Percentiles rank a stretch among this genome's conserved stretches.
Evolutionary conservation across 1,140 invertebrate species (phyloP).

Genomic region (Brachionus plicatilis): DNA sequence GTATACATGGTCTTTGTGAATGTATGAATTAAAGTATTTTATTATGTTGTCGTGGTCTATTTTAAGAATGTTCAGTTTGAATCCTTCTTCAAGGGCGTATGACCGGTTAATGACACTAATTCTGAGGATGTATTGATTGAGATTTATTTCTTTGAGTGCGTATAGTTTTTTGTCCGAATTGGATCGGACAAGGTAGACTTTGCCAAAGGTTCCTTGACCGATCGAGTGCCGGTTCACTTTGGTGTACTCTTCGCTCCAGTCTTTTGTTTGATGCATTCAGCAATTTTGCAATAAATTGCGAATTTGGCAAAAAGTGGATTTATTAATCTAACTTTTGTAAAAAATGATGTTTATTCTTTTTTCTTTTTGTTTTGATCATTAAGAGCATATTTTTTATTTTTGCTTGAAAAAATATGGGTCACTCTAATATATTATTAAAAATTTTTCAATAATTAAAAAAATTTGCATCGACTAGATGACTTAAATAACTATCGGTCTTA

Average conservation of each 20-base stretch:
- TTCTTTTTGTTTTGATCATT: not conserved
- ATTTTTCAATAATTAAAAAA: not conserved
- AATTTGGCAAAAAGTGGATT: not conserved
- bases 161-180: not conserved
- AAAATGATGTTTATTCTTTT: not conserved
- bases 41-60: constrained; percentile 29
- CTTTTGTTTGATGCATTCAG: constrained; percentile 23
- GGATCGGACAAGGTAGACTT: constrained; percentile 5
- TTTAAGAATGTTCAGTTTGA: not conserved
- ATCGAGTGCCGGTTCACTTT: not conserved
- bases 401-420: not conserved
- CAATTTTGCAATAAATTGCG: not conserved
- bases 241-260: constrained; percentile 28
- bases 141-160: constrained; percentile 23
- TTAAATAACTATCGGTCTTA: not conserved
- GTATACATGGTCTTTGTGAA: not conserved
- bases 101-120: constrained; percentile 16
- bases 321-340: not conserved
- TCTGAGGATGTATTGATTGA: constrained; percentile 26
- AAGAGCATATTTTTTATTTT: not conserved
- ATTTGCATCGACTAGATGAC: not conserved
- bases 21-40: constrained; percentile 20
- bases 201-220: constrained; percentile 34
- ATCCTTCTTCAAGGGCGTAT: constrained; percentile 27
- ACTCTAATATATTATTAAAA: not conserved